Evolutionary conservation across 2,888 invertebrate species (phyloP).

Genomic region (Acleris laterana): DNA sequence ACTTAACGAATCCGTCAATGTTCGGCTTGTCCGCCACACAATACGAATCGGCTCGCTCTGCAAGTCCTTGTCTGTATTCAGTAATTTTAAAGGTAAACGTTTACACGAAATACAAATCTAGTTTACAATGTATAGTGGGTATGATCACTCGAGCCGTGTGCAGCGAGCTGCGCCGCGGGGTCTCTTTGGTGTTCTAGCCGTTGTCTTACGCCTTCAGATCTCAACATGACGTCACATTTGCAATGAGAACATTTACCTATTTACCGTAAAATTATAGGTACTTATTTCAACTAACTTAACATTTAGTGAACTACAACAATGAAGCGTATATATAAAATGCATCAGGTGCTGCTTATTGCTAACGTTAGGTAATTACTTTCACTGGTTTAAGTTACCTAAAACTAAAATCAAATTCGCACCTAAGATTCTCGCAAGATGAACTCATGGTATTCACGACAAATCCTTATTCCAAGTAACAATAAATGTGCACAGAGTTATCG

Average conservation of each 20-base stretch:
- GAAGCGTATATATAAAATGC: slow-evolving; percentile 36
- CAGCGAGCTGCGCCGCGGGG: slow-evolving; percentile 46
- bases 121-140: background rate
- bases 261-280: slow-evolving; percentile 15
- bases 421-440: too few species aligned
- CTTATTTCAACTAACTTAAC: slow-evolving; percentile 25
- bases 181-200: slow-evolving; percentile 84
- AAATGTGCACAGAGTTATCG: too few species aligned
- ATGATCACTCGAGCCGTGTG: slow-evolving; percentile 14
- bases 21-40: background rate
- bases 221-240: slow-evolving; percentile 23
- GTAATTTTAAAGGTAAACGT: slow-evolving; percentile 8
- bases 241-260: slow-evolving; percentile 32
- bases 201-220: slow-evolving; percentile 52
- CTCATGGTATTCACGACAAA: too few species aligned
- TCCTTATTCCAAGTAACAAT: too few species aligned
- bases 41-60: background rate
- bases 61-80: slow-evolving; percentile 18
- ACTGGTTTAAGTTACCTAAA: background rate
- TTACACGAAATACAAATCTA: background rate
- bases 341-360: slow-evolving; percentile 31
- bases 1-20: background rate
- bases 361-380: slow-evolving; percentile 3
- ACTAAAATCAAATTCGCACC: too few species aligned
- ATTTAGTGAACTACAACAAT: slow-evolving; percentile 31